A percentile compares a stretch with the other conserved stretches of the same genome.
These are phyloP conservation scores for Podabrus alpinus DNA, from an alignment of 2,888 invertebrate genomes.

Conservation along the genomic window DNA sequence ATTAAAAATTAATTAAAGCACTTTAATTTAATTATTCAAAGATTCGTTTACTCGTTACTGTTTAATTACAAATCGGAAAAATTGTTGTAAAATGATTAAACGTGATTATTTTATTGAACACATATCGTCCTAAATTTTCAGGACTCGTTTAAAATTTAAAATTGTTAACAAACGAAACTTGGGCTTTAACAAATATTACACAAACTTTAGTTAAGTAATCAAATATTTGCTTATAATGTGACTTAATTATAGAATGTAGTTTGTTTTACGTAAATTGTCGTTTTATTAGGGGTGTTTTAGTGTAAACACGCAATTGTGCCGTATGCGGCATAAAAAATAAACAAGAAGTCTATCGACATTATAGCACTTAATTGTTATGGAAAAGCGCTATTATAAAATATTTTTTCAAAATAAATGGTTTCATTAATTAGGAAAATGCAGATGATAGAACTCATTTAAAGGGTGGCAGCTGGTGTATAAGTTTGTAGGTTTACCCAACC, in stretches of 20 bases:
- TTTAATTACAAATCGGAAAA: not conserved
- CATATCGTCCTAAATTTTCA: not conserved
- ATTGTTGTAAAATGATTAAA: not conserved
- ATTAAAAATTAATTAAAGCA: not conserved
- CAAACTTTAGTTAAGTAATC: not conserved
- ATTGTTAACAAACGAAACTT: not conserved
- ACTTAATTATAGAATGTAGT: not conserved
- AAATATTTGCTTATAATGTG: not conserved
- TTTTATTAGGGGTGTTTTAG: not conserved
- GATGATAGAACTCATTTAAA: not conserved
- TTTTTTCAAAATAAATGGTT: not conserved
- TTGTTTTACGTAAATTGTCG: not conserved
- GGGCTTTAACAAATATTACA: not conserved
- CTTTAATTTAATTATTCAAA: not conserved
- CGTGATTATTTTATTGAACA: not conserved
- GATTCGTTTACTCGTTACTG: not conserved
- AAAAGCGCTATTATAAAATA: not conserved
- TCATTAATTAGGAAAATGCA: not conserved
- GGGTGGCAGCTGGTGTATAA: not conserved
- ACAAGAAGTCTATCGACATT: not conserved
- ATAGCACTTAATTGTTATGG: not conserved
- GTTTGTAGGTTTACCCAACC: not conserved
- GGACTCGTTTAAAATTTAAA: not conserved
- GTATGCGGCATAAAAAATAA: not conserved
- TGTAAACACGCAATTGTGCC: not conserved